These are phyloP conservation scores for Drosophila parabipectinata DNA, from an alignment of 1,140 invertebrate genomes.

Conservation along the genomic window DNA sequence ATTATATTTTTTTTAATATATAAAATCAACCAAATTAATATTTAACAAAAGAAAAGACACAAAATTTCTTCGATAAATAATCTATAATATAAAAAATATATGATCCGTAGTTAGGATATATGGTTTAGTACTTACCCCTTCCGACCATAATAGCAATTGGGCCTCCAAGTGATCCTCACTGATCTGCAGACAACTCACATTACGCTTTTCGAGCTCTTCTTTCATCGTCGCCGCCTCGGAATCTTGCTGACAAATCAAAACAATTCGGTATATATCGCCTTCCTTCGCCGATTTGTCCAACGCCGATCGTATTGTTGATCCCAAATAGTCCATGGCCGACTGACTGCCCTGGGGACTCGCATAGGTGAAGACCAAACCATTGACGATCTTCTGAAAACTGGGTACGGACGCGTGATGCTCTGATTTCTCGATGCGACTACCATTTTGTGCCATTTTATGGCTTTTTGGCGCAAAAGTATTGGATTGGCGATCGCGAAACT, in stretches of 20 bases:
- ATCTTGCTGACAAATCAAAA: conserved; percentile 25
- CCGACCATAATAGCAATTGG: conserved; percentile 1
- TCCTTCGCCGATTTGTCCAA: not conserved
- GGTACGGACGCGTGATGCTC: not conserved
- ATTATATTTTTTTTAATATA: too few relatives aligned
- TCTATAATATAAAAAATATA: too few relatives aligned
- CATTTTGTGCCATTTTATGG: conserved; percentile 1
- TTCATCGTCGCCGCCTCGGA: conserved; percentile 12
- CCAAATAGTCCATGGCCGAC: conserved; percentile 10
- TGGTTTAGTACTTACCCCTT: conserved; percentile 23
- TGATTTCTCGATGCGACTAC: too few relatives aligned
- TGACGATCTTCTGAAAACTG: not conserved
- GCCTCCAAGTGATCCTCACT: not conserved
- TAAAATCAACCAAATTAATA: too few relatives aligned
- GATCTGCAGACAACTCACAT: not conserved
- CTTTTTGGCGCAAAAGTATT: not conserved
- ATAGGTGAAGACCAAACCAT: conserved; percentile 22
- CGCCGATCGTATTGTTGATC: conserved; percentile 4
- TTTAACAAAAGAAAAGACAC: too few relatives aligned
- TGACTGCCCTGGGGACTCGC: not conserved
- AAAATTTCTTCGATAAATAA: too few relatives aligned
- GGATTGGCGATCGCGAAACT: too few relatives aligned
- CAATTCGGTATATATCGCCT: conserved; percentile 14
- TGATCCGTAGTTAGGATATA: conserved; percentile 1
- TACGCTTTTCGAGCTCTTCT: not conserved